These are phyloP conservation scores for Gisinianus flammeolus DNA, from an alignment of 2,888 invertebrate genomes.

Conservation along the genomic window DNA sequence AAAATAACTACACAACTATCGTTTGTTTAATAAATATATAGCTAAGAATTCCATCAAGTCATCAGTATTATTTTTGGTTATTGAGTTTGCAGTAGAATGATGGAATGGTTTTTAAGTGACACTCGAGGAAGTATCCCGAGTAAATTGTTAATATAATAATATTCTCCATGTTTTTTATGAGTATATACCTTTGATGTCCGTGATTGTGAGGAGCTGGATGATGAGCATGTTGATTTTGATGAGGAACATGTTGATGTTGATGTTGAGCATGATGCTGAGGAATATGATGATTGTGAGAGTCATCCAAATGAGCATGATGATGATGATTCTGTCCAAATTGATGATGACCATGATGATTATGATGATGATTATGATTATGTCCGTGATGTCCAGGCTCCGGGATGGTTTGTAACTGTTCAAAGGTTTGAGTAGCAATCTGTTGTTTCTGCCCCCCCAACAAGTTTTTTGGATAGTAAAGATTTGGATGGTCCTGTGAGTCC, in stretches of 20 bases:
- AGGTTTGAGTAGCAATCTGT: neutral
- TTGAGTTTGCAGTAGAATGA: neutral
- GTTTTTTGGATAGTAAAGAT: conserved; percentile 34
- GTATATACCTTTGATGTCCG: neutral
- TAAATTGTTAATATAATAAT: neutral
- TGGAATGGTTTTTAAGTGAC: neutral
- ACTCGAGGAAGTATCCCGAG: neutral
- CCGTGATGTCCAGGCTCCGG: neutral
- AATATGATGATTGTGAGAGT: neutral
- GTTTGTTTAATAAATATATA: too few relatives aligned
- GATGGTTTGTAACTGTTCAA: neutral
- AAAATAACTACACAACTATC: neutral
- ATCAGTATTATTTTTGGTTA: neutral
- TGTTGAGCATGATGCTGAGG: conserved; percentile 2
- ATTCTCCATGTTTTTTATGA: neutral
- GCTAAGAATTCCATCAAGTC: too few relatives aligned
- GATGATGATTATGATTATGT: neutral
- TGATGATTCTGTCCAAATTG: conserved; percentile 5
- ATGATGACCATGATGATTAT: neutral
- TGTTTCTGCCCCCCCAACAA: neutral
- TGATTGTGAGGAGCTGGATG: conserved; percentile 21
- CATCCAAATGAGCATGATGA: neutral
- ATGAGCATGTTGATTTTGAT: conserved; percentile 15
- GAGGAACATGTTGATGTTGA: conserved; percentile 16
- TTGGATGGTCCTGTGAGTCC: neutral